phyloP scores from a whole-genome alignment of 2,797 vertebrate species.

The Protosalanx chinensis region DNA sequence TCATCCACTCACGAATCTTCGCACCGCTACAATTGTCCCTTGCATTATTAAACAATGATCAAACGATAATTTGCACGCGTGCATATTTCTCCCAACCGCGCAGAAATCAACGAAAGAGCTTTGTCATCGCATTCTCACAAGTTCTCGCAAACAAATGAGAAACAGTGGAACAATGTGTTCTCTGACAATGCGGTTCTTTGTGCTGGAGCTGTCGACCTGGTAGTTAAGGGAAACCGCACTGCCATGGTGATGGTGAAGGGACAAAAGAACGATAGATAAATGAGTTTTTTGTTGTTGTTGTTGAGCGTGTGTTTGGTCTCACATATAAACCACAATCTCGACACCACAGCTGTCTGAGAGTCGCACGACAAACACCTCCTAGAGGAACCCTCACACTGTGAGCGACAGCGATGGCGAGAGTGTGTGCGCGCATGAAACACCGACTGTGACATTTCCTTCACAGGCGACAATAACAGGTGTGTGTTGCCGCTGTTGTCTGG shows the following conservation, averaged over 20 bases:
- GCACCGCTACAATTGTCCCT: too few relatives aligned
- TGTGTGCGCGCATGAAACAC: constrained; percentile 1
- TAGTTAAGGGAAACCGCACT: constrained; percentile 19
- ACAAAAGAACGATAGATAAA: constrained; percentile 31
- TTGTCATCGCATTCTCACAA: not conserved
- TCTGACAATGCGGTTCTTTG: constrained; percentile 10
- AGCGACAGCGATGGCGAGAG: not conserved
- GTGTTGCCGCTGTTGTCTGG: constrained; percentile 16
- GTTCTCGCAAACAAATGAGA: not conserved
- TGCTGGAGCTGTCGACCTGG: not conserved
- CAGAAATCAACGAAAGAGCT: not conserved
- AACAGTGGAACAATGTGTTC: not conserved
- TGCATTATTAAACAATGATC: too few relatives aligned
- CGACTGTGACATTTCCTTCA: not conserved
- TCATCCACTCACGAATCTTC: constrained; percentile 2
- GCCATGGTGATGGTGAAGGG: constrained; percentile 12
- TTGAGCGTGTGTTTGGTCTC: constrained; percentile 18
- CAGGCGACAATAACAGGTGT: constrained; percentile 4
- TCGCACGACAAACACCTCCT: constrained; percentile 3
- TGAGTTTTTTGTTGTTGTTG: constrained; percentile 25
- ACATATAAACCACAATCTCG: constrained; percentile 4
- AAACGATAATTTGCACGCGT: too few relatives aligned
- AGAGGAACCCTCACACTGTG: constrained; percentile 5
- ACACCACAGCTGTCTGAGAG: constrained; percentile 10
- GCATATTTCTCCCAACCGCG: too few relatives aligned